Conservation (phyloP, 2,888 invertebrate species). For the Catocala sponsa region DNA sequence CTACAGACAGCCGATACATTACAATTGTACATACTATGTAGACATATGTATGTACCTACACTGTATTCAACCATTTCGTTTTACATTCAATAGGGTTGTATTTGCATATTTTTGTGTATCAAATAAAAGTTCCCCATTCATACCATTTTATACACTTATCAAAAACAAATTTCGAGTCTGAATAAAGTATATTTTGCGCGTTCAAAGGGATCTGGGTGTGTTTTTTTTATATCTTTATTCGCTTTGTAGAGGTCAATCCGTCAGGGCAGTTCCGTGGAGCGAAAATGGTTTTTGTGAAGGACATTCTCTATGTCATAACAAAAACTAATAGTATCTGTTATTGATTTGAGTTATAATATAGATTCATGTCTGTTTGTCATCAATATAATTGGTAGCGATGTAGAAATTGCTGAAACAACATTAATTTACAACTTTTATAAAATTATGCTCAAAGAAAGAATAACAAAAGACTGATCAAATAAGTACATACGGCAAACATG, state of each 20-base stretch:
- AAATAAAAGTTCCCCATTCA: constrained; percentile 39
- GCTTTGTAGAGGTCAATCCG: constrained; percentile 53
- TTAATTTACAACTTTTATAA: too few relatives aligned
- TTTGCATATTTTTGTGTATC: constrained; percentile 40
- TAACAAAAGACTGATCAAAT: too few relatives aligned
- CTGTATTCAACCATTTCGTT: constrained; percentile 40
- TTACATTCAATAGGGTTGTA: constrained; percentile 45
- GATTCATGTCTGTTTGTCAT: too few relatives aligned
- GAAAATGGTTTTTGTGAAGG: constrained; percentile 46
- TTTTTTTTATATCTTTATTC: constrained; percentile 20
- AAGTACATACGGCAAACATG: too few relatives aligned
- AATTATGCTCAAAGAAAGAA: too few relatives aligned
- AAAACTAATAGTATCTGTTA: too few relatives aligned
- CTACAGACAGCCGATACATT: constrained; percentile 10
- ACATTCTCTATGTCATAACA: constrained; percentile 18
- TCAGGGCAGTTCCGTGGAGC: constrained; percentile 14
- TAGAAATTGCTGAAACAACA: too few relatives aligned
- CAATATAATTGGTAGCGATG: too few relatives aligned
- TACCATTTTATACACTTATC: constrained; percentile 33
- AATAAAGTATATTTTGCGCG: constrained; percentile 29
- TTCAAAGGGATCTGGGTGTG: constrained; percentile 23
- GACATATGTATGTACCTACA: constrained; percentile 45
- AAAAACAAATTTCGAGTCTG: constrained; percentile 42
- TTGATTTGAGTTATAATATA: too few relatives aligned
- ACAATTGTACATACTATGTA: constrained; percentile 34